Conservation (phyloP, 64 coral and sea anemone genomes). For the Actinia equina region DNA sequence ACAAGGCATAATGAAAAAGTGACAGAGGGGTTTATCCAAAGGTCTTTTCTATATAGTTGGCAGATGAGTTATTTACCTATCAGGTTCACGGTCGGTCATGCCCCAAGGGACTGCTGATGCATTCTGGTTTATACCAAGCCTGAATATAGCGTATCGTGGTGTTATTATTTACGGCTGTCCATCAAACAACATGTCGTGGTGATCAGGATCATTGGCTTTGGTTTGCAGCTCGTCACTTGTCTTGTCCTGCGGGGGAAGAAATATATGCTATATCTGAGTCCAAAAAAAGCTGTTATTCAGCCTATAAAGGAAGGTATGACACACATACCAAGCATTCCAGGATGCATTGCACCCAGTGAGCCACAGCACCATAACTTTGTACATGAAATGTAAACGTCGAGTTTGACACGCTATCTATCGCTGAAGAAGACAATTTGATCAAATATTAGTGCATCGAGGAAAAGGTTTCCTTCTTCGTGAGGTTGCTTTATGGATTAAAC, state of each 20-base stretch:
- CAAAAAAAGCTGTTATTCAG: not conserved
- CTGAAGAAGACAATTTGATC: not conserved
- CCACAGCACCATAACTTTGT: not conserved
- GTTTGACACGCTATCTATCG: not conserved
- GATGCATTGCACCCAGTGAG: not conserved
- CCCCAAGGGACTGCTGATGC: not conserved
- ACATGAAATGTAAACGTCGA: not conserved
- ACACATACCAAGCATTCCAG: not conserved
- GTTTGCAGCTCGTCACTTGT: not conserved
- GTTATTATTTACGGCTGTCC: not conserved
- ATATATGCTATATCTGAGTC: not conserved
- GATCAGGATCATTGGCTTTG: not conserved
- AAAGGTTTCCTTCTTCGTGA: not conserved
- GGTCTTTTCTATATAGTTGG: not conserved
- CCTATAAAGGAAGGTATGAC: not conserved
- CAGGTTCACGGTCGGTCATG: not conserved
- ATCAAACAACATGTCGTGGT: not conserved
- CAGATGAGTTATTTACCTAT: conserved; percentile 15
- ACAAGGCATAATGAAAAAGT: not conserved
- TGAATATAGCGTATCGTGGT: not conserved
- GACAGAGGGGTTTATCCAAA: not conserved
- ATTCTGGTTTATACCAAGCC: not conserved
- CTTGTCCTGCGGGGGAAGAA: not conserved
- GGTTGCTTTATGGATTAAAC: not conserved
- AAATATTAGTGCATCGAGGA: not conserved